phyloP scores from a whole-genome alignment of 2,888 invertebrate species.

The Galerucella nymphaeae region DNA sequence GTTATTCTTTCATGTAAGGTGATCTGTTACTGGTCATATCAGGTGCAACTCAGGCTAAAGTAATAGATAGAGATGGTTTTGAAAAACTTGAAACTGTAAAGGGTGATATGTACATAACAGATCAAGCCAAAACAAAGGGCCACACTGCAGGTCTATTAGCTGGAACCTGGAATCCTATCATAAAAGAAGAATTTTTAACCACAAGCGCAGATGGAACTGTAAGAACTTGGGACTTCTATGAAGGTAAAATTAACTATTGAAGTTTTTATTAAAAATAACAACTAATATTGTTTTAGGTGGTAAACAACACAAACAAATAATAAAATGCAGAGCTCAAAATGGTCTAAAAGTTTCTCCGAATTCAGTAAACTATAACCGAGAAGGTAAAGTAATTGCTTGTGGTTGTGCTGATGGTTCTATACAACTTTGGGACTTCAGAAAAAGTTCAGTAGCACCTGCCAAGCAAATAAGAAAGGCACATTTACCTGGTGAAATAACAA shows the following conservation, averaged over 20 bases:
- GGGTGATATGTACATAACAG: slow-evolving; percentile 85
- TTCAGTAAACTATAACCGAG: slow-evolving; percentile 75
- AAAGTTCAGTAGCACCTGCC: slow-evolving; percentile 89
- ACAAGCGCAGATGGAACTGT: slow-evolving; percentile 94
- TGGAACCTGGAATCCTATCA: slow-evolving; percentile 93
- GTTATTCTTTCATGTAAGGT: slow-evolving; percentile 65
- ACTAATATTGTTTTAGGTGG: slow-evolving; percentile 63
- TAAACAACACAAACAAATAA: slow-evolving; percentile 81
- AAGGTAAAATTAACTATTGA: slow-evolving; percentile 51
- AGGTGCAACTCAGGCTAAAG: slow-evolving; percentile 92
- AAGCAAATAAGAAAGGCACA: slow-evolving; percentile 84
- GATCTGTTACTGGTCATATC: slow-evolving; percentile 93
- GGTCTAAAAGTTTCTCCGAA: slow-evolving; percentile 89
- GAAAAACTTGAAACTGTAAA: slow-evolving; percentile 93
- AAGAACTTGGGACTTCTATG: slow-evolving; percentile 87
- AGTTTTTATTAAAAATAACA: background rate
- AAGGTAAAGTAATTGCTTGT: slow-evolving; percentile 83
- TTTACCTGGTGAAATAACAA: slow-evolving; percentile 82
- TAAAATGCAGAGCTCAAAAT: slow-evolving; percentile 88
- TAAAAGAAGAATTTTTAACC: slow-evolving; percentile 92
- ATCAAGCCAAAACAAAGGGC: slow-evolving; percentile 91
- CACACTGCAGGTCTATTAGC: slow-evolving; percentile 92
- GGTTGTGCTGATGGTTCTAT: slow-evolving; percentile 95
- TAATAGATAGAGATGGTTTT: slow-evolving; percentile 88
- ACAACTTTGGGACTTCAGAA: slow-evolving; percentile 97